phyloP scores from a whole-genome alignment of 2,888 invertebrate species.

The Drosophila mimica region DNA sequence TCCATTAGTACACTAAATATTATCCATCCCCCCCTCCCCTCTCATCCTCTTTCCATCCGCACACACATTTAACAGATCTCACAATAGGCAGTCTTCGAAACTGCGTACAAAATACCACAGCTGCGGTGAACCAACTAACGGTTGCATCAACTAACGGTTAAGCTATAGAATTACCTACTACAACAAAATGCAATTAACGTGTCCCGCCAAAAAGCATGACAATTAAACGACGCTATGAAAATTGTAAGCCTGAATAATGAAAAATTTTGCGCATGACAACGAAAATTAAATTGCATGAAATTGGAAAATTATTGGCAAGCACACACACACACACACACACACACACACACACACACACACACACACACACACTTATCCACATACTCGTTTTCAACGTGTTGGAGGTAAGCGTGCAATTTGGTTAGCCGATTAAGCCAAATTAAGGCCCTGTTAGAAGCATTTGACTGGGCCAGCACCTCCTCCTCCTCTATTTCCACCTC shows the following conservation, averaged over 20 bases:
- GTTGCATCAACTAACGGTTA: slow-evolving; percentile 47
- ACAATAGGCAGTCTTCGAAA: neutral
- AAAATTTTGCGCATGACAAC: slow-evolving; percentile 63
- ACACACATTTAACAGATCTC: neutral
- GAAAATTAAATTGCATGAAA: slow-evolving; percentile 79
- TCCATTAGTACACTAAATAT: neutral
- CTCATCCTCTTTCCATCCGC: no score
- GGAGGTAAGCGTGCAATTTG: slow-evolving; percentile 68
- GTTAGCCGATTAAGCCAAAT: slow-evolving; percentile 78
- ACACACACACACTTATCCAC: slow-evolving; percentile 31
- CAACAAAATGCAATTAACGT: slow-evolving; percentile 68
- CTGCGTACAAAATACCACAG: neutral
- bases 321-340: slow-evolving; percentile 24
- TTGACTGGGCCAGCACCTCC: slow-evolving; percentile 13
- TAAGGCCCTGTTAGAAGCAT: slow-evolving; percentile 68
- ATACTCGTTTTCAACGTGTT: slow-evolving; percentile 59
- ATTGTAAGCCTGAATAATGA: slow-evolving; percentile 41
- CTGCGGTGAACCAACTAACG: neutral
- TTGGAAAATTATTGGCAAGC: slow-evolving; percentile 77
- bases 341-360: slow-evolving; percentile 12
- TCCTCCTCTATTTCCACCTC: neutral
- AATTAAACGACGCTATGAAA: slow-evolving; percentile 52
- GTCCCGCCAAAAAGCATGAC: slow-evolving; percentile 35
- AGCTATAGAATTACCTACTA: slow-evolving; percentile 34
- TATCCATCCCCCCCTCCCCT: no score